These are phyloP conservation scores for Drosophila bifasciata DNA, from an alignment of 1,140 invertebrate species.

Conservation along the genomic window DNA sequence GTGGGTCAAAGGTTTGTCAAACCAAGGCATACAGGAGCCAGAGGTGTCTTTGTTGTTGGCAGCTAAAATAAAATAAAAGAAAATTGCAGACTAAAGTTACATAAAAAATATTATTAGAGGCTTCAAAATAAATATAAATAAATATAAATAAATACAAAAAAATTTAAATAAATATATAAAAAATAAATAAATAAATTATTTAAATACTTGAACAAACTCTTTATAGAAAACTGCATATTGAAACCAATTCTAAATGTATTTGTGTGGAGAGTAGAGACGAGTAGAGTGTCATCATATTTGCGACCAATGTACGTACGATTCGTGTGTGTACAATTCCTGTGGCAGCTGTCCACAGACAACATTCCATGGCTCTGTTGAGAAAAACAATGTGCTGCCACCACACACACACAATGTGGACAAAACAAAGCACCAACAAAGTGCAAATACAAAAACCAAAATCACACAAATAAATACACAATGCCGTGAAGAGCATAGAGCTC, in stretches of 20 bases:
- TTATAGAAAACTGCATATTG: neutral
- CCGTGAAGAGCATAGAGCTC: conserved; percentile 9
- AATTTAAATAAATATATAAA: too few species aligned
- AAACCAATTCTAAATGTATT: conserved; percentile 23
- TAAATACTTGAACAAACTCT: neutral
- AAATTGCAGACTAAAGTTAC: too few species aligned
- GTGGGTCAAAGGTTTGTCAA: conserved; percentile 32
- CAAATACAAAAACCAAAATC: conserved; percentile 39
- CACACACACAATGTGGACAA: conserved; percentile 42
- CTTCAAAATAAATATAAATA: too few species aligned
- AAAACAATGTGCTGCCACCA: conserved; percentile 48
- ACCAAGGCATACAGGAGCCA: too few species aligned
- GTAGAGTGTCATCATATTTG: conserved; percentile 36
- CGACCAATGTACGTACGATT: conserved; percentile 11
- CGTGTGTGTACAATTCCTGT: conserved; percentile 1
- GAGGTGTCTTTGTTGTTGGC: too few species aligned
- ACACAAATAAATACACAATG: conserved; percentile 58
- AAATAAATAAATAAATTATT: too few species aligned
- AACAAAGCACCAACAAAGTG: conserved; percentile 32
- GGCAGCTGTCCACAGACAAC: conserved; percentile 24
- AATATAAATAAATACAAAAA: too few species aligned
- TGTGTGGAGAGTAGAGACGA: too few species aligned
- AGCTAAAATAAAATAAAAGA: too few species aligned
- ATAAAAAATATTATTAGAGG: too few species aligned
- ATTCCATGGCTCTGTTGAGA: conserved; percentile 18